These are phyloP conservation scores for Busseola fusca DNA, from an alignment of 2,888 invertebrate species.

Conservation along the genomic window DNA sequence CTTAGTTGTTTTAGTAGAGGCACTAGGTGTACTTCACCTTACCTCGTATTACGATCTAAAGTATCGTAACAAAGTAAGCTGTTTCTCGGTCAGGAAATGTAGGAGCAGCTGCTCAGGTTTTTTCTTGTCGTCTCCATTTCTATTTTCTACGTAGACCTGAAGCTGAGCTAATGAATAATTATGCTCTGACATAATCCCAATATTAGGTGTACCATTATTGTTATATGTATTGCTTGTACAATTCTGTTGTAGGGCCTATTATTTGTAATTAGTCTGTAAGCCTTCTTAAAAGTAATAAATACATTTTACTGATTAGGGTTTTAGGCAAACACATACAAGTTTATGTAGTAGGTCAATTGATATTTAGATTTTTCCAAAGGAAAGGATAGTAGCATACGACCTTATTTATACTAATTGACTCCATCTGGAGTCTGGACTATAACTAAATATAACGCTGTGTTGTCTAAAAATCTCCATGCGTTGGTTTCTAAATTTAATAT, in stretches of 20 bases:
- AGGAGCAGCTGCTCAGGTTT: not conserved
- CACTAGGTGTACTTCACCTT: not conserved
- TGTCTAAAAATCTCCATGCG: not conserved
- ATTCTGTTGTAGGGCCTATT: no score
- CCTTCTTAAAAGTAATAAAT: no score
- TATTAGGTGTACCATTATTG: not conserved
- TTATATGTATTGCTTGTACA: not conserved
- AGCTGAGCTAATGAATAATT: no score
- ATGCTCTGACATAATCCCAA: not conserved
- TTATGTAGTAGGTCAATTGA: not conserved
- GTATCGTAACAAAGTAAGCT: not conserved
- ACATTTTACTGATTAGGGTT: no score
- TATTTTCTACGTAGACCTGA: not conserved
- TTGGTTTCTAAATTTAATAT: not conserved
- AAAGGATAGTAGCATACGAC: not conserved
- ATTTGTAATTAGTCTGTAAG: no score
- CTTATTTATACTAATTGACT: not conserved
- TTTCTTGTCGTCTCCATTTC: not conserved
- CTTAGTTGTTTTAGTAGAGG: not conserved
- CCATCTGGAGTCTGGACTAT: no score
- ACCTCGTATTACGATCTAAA: not conserved
- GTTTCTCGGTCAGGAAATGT: not conserved
- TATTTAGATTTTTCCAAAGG: not conserved
- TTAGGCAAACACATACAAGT: no score
- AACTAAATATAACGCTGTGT: not conserved